Conservation (phyloP, 2,888 invertebrate species). For the Pyrrhia umbra region DNA sequence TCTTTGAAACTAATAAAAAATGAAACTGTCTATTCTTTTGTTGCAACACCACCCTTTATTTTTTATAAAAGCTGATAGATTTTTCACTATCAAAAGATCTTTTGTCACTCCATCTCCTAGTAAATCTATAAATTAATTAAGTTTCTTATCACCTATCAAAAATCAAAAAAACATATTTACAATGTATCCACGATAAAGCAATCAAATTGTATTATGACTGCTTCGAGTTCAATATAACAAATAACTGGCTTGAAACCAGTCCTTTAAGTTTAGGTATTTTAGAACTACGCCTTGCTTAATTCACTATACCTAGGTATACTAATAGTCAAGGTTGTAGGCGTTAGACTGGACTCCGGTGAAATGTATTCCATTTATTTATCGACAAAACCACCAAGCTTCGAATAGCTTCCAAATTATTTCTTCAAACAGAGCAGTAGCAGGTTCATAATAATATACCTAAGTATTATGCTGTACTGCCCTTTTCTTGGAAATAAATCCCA, state of each 20-base stretch:
- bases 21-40: too few relatives aligned
- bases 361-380: background rate
- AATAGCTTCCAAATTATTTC: background rate
- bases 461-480: background rate
- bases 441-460: too few relatives aligned
- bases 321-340: conserved; percentile 37
- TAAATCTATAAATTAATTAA: too few relatives aligned
- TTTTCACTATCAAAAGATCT: too few relatives aligned
- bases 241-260: conserved; percentile 35
- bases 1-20: too few relatives aligned
- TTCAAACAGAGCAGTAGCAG: background rate
- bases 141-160: too few relatives aligned
- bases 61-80: too few relatives aligned
- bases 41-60: too few relatives aligned
- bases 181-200: conserved; percentile 9
- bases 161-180: too few relatives aligned
- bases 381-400: background rate
- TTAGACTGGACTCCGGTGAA: background rate
- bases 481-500: too few relatives aligned
- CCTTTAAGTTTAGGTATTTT: conserved; percentile 38
- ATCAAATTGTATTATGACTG: conserved; percentile 16
- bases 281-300: conserved; percentile 30
- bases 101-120: too few relatives aligned
- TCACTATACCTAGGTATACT: conserved; percentile 11
- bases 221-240: conserved; percentile 17